Evolutionary conservation across 2,888 invertebrate species (phyloP), one percentile per base, ranked within the genome.

Genomic region (Drosophila birchii): DNA sequence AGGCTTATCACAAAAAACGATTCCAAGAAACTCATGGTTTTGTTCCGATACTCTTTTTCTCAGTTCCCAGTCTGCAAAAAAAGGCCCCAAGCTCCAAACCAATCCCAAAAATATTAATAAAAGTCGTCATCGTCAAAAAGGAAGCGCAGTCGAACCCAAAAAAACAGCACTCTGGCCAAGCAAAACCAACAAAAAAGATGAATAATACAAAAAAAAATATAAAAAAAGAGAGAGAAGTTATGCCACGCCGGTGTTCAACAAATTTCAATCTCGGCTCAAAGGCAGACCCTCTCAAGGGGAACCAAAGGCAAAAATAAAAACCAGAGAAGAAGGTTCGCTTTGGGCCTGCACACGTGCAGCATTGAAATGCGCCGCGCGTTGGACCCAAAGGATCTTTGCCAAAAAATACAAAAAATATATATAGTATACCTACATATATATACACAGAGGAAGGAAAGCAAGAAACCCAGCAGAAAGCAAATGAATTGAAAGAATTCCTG

Each of bases 161-260:
- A 29, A 45, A 51, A 53, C 66, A 36, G 44, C 44, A 44, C 59
- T 49, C 53, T 36, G 26, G 14, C 11, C 9, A 29, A 29, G 29
- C 26, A 51, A 64, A 68, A 47, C 9, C 38, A 51, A 71, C 57
- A 57, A 62, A 43, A 62, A 44, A 54, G 16, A 16, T 45, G 45
- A 70, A 78, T 66, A 29, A 32, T 18, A 43, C 47, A 23, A 29
- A 44, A 63, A 63, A 26, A 43, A 34, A 26, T n/a, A 41, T 20
- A 39, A 45, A 63, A 26, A 41, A 36, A 18, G 6, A 72, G 49
- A 75, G 73, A 81, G 80, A 80, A 80, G 78, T 80, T 74, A 80
- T 85, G 86, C 85, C 86, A 88, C 86, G 87, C 88, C 81, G 82
- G 88, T 86, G 88, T 86, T 88, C 86, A 88, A 75, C 76, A 86